Conservation (phyloP, 2,797 vertebrate species). For the Numenius phaeopus region DNA sequence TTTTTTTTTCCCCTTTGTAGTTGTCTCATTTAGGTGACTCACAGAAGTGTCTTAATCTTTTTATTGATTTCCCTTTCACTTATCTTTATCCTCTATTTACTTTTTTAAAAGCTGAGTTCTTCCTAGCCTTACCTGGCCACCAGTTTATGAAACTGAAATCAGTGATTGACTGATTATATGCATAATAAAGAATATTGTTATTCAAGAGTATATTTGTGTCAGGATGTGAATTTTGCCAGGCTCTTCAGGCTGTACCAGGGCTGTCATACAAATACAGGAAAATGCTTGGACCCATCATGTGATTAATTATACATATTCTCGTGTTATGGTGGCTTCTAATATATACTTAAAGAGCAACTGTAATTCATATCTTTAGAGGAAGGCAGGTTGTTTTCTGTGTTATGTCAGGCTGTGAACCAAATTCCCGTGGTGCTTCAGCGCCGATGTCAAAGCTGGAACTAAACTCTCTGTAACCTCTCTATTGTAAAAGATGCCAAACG, state of each 20-base stretch:
- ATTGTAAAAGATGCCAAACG: neutral
- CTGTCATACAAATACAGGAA: neutral
- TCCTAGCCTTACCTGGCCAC: neutral
- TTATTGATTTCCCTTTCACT: slow-evolving; percentile 2
- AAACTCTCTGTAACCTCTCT: neutral
- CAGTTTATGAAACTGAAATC: neutral
- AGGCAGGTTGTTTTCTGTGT: neutral
- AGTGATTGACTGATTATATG: neutral
- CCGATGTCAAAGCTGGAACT: neutral
- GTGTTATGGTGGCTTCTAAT: neutral
- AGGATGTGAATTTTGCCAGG: neutral
- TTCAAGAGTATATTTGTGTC: neutral
- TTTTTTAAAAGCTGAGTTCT: neutral
- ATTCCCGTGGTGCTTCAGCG: neutral
- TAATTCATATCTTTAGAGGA: neutral
- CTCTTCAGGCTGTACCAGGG: neutral
- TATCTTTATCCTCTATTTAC: neutral
- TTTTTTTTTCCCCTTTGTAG: neutral
- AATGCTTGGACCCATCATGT: too few species aligned
- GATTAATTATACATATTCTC: neutral
- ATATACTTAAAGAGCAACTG: neutral
- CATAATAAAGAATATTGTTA: neutral
- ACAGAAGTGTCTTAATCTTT: neutral
- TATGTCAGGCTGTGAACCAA: neutral
- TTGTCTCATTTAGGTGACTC: neutral